Evolutionary conservation across 1,140 invertebrate genomes (phyloP).

Genomic region (Hycleus phaleratus): DNA sequence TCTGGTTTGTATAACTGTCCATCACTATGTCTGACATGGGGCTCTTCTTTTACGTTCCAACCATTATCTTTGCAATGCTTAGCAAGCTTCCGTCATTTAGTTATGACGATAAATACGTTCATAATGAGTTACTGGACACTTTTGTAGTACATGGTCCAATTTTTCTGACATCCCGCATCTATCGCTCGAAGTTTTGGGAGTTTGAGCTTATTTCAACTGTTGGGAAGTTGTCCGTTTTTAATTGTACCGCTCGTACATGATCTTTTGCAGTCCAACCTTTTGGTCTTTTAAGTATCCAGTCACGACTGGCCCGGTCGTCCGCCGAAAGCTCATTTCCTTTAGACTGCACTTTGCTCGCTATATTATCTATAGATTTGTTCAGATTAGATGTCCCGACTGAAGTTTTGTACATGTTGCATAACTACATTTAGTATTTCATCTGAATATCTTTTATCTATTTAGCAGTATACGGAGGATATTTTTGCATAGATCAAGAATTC

Average conservation of each 20-base stretch:
- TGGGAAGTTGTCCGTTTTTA: not conserved
- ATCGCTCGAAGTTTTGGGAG: not conserved
- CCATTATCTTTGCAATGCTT: too few relatives aligned
- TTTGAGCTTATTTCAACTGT: not conserved
- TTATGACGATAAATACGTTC: constrained; percentile 5
- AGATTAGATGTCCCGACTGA: not conserved
- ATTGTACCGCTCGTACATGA: constrained; percentile 8
- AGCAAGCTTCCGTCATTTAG: too few relatives aligned
- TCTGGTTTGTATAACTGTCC: too few relatives aligned
- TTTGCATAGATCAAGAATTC: not conserved
- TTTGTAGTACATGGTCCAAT: constrained; percentile 6
- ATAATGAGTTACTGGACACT: constrained; percentile 7
- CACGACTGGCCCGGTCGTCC: not conserved
- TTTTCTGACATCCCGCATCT: not conserved
- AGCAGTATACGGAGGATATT: not conserved
- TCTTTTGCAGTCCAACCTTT: constrained; percentile 6
- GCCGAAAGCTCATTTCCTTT: not conserved
- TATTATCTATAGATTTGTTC: not conserved
- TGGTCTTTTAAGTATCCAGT: constrained; percentile 9
- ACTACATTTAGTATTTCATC: not conserved
- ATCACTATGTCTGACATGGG: too few relatives aligned
- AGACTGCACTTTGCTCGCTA: too few relatives aligned
- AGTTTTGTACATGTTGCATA: not conserved
- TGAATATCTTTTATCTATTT: not conserved
- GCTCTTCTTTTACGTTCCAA: too few relatives aligned